Conservation (phyloP, 2,113 vertebrate species). For the Dermatemys mawii region DNA sequence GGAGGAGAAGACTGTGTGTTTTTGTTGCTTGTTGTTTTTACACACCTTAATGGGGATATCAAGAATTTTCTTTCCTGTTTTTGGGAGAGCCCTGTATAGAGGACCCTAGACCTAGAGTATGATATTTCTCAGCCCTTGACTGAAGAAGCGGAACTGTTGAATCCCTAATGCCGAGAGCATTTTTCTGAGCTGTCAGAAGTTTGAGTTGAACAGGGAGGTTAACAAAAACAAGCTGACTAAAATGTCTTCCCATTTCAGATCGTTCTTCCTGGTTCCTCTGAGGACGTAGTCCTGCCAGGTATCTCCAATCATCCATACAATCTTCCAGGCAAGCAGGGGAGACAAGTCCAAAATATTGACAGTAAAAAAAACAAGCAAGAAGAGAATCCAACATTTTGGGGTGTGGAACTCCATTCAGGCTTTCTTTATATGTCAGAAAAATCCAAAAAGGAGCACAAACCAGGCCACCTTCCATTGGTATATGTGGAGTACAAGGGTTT, state of each 20-base stretch:
- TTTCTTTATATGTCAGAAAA: not conserved
- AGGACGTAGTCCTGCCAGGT: not conserved
- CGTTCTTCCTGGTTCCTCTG: slow-evolving; percentile 9
- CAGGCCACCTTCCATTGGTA: not conserved
- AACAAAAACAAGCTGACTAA: slow-evolving; percentile 10
- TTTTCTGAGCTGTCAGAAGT: slow-evolving; percentile 66
- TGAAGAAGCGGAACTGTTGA: slow-evolving; percentile 3
- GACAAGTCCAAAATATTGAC: not conserved
- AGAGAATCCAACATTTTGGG: not conserved
- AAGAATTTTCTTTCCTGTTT: slow-evolving; percentile 66
- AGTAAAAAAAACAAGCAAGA: not conserved
- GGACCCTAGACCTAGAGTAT: slow-evolving; percentile 39
- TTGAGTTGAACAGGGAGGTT: not conserved
- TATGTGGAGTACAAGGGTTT: not conserved
- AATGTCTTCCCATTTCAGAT: slow-evolving; percentile 17
- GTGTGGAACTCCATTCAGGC: not conserved
- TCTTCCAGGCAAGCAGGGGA: not conserved
- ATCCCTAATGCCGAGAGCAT: not conserved
- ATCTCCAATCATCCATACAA: not conserved
- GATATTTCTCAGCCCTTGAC: slow-evolving; percentile 30
- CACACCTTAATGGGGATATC: slow-evolving; percentile 34
- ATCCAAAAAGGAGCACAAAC: not conserved
- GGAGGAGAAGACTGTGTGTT: not conserved
- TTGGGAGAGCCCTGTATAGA: slow-evolving; percentile 19
- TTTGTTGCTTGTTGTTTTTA: slow-evolving; percentile 6